Conservation (phyloP, 1,140 invertebrate genomes). For the Nasonia giraulti region DNA sequence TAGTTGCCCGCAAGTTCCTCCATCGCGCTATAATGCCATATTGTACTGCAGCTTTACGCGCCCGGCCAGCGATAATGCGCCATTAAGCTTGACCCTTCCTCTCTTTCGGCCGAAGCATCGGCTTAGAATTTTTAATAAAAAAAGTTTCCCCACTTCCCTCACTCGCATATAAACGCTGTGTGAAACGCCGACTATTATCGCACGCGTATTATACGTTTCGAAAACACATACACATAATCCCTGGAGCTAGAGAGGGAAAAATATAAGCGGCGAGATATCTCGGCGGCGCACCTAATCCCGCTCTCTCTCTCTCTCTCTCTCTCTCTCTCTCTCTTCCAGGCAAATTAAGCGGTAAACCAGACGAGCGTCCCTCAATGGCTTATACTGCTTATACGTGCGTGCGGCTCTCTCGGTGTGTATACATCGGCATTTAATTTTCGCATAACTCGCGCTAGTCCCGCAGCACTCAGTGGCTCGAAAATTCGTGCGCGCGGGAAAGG, state of each 20-base stretch:
- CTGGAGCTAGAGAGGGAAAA: no score
- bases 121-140: slow-evolving; percentile 10
- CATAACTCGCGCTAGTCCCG: neutral
- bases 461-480: neutral
- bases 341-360: neutral
- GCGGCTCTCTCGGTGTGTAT: no score
- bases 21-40: neutral
- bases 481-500: neutral
- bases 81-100: no score
- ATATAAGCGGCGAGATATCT: neutral
- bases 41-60: neutral
- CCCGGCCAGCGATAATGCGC: neutral
- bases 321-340: neutral
- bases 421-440: neutral
- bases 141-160: neutral
- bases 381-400: neutral
- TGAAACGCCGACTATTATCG: no score
- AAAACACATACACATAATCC: no score
- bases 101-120: no score
- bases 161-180: neutral
- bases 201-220: no score
- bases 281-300: no score
- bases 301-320: no score
- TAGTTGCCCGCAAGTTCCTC: neutral
- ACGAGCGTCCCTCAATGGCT: neutral